Base-by-base conservation (phyloP, 2,797 vertebrate species). In the Cossypha polioptera region DNA sequence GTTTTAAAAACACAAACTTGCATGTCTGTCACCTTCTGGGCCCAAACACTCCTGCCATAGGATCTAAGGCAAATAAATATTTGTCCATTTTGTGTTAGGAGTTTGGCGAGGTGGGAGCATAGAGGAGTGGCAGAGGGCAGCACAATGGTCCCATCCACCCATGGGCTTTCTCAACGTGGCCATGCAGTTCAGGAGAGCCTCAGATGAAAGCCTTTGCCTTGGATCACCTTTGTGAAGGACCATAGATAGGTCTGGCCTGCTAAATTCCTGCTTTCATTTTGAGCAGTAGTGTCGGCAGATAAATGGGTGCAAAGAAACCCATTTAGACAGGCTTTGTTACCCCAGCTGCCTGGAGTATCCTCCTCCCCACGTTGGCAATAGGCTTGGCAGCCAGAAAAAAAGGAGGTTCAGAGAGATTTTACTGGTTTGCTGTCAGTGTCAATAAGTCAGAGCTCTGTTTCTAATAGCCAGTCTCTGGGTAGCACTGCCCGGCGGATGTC, bases 1-100 rank as follows among this genome's bases (percentile, higher is more conserved):
- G 74, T 92, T 96, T 95, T 95, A 94, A 83, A 94, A 96, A 97
- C 83, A 92, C 92, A 96, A 96, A 96, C 94, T 83, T 71, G 58
- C 29, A 88, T 19, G 42, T 92, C 73, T 95, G 87, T 88, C 87
- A 81, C 95, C 91, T 96, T 92, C 82, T 84, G 85, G 51, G 62
- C n/a, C 69, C 88, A 81, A 80, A 87, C 47, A 24, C 54, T 83
- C 43, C 65, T 7, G 5, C 53, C 68, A 63, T 18, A 76, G 62
- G 88, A 94, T 92, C 86, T 84, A 96, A 95, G 69, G 68, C 59
- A 81, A 92, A 95, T 93, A 96, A 95, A 92, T 95, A 92, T 96
- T 96, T 96, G 74, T 55, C 63, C 43, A 29, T 84, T 88, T 86
- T 81, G 43, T 78, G 55, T 79, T 35, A 74, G 57, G 59, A 63